Evolutionary conservation across 2,888 invertebrate species (phyloP), one percentile per base, ranked within the genome.

Genomic region (Chloroclysta siterata): DNA sequence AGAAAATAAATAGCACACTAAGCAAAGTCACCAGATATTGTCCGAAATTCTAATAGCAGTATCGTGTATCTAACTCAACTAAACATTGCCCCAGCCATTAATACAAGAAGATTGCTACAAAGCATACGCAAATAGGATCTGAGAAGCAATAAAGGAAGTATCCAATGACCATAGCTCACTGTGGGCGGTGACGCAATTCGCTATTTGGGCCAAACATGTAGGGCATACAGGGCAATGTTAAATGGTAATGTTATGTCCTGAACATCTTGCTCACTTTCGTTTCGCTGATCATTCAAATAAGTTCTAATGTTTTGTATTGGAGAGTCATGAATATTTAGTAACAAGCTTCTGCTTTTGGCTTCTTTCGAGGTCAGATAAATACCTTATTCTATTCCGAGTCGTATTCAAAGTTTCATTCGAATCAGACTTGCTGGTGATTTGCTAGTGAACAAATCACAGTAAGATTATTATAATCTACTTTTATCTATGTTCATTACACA

Each of bases 161-260:
- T 64, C 75, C 83, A 83, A 85, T 83, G 78, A 83, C 77, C 79
- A 81, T 82, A 73, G 75, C 76, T 82, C 81, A 80, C 72, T 74
- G 68, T 60, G 73, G 73, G 70, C 73, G 71, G 72, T 82, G 82
- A 82, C 79, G 76, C 79, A 66, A 69, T 63, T 52, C 63, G 65
- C 63, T 58, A 67, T 67, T 63, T 57, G 58, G 65, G 58, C 29
- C 65, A 63, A 62, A 53, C 42, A 60, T 55, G 42, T 50, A 60
- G 44, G 57, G 53, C 50, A 22, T 63, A 39, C 56, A 64, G 60
- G 53, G 52, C 60, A 59, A 55, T 50, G 53, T 58, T 58, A 47
- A 52, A 22, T 50, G 48, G n/a, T 59, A 59, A 42, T 54, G 44
- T 60, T 46, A 11, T 15, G 52, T n/a, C 17, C 14, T 52, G 41